Conservation (phyloP, 2,888 invertebrate genomes). For the Drosophila infuscata region DNA sequence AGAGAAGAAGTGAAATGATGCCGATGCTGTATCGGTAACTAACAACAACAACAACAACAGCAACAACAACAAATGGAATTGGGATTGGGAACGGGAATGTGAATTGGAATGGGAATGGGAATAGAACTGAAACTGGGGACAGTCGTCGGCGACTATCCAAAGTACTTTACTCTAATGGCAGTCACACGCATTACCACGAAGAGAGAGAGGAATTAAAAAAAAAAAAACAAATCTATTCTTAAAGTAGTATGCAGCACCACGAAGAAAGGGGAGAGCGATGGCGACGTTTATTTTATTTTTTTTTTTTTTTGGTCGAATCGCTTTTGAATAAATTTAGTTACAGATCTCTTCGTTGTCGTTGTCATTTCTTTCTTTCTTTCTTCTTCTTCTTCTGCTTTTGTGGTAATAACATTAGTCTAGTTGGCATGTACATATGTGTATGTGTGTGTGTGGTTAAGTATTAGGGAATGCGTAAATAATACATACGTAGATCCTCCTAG, state of each 20-base stretch:
- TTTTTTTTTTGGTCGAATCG: conserved; percentile 39
- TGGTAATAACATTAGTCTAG: conserved; percentile 78
- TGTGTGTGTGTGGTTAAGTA: no score
- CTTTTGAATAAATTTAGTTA: conserved; percentile 79
- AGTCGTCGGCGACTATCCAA: conserved; percentile 51
- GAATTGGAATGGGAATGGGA: conserved; percentile 8
- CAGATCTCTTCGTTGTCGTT: conserved; percentile 48
- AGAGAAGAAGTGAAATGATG: conserved; percentile 50
- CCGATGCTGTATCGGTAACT: conserved; percentile 49
- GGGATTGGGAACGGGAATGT: conserved; percentile 4
- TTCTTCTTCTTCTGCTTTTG: conserved; percentile 37
- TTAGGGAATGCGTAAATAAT: conserved; percentile 35
- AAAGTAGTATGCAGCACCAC: conserved; percentile 50
- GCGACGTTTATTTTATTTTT: conserved; percentile 54
- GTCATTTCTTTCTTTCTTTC: conserved; percentile 22
- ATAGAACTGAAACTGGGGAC: conserved; percentile 10
- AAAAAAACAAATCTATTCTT: conserved; percentile 47
- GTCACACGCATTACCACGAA: conserved; percentile 72
- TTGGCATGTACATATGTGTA: conserved; percentile 34
- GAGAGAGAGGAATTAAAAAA: conserved; percentile 36
- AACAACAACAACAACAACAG: conserved; percentile 6
- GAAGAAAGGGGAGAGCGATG: conserved; percentile 67
- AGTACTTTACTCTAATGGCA: conserved; percentile 76
- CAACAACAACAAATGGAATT: background rate
- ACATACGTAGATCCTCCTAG: conserved; percentile 52